Evolutionary conservation across 2,113 vertebrate genomes (phyloP).

Genomic region (Tricholaema leucomelas): DNA sequence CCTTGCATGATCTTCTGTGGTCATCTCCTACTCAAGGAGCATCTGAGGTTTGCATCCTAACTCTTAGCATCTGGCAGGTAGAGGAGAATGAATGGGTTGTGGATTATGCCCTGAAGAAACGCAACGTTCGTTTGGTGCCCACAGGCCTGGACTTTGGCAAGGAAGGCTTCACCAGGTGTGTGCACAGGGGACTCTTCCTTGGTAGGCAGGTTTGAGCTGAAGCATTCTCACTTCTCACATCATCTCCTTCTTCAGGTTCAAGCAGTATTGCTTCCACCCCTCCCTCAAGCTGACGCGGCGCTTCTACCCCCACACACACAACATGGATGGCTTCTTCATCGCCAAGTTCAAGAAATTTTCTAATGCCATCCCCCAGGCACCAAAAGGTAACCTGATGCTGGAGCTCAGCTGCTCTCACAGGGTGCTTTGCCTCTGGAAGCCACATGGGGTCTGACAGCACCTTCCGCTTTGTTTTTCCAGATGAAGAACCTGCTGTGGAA

Average conservation of each 20-base stretch:
- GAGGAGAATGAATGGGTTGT: constrained; percentile 99
- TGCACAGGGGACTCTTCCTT: neutral
- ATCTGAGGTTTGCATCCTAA: neutral
- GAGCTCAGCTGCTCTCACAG: neutral
- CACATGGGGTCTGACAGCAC: rapidly evolving
- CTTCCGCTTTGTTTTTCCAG: constrained; percentile 7
- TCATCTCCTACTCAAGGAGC: neutral
- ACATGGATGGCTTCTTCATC: constrained; percentile 98
- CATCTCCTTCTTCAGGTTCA: constrained; percentile 78
- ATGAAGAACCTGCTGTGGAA: neutral
- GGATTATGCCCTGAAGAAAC: constrained; percentile 95
- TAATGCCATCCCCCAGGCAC: constrained; percentile 82
- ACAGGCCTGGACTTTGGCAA: constrained; percentile 95
- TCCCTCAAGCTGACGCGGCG: constrained; percentile 84
- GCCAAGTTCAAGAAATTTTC: constrained; percentile 97
- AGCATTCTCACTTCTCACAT: neutral
- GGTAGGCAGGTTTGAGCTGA: neutral
- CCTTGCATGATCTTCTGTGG: neutral
- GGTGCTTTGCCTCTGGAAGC: neutral
- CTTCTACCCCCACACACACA: constrained; percentile 96
- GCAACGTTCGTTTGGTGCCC: constrained; percentile 92
- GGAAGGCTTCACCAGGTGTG: constrained; percentile 91
- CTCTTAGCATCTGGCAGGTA: constrained; percentile 74
- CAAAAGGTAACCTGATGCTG: constrained; percentile 34
- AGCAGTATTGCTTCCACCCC: constrained; percentile 89